Evolutionary conservation across 2,888 invertebrate genomes (phyloP).

Genomic region (Chrysomela aeneicollis): DNA sequence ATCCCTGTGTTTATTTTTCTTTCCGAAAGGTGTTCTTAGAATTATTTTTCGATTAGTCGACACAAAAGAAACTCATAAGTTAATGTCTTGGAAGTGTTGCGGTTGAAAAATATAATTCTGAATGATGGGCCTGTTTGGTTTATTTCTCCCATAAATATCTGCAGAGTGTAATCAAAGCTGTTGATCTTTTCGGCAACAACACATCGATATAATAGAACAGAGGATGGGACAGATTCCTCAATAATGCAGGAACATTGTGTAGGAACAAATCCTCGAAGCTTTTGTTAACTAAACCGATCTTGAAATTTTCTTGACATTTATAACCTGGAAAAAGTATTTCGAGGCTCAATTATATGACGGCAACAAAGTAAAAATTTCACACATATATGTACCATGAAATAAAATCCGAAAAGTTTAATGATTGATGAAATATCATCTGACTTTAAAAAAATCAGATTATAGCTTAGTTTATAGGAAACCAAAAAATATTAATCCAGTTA

Average conservation of each 20-base stretch:
- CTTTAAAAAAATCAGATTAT: too few species aligned
- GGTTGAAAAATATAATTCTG: constrained; percentile 21
- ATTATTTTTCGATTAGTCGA: constrained; percentile 39
- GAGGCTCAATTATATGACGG: not conserved
- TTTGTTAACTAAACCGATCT: not conserved
- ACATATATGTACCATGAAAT: too few species aligned
- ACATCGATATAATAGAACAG: not conserved
- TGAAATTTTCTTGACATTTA: not conserved
- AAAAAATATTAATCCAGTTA: too few species aligned
- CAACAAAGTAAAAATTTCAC: not conserved
- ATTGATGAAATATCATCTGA: too few species aligned
- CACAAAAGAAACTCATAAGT: constrained; percentile 31
- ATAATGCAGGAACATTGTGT: not conserved
- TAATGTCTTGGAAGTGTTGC: constrained; percentile 27
- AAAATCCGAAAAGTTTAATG: too few species aligned
- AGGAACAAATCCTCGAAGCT: not conserved
- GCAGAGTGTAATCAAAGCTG: constrained; percentile 18
- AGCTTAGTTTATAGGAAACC: too few species aligned
- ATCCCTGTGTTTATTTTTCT: constrained; percentile 31
- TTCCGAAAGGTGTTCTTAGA: constrained; percentile 30
- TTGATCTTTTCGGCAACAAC: constrained; percentile 11
- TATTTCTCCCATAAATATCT: constrained; percentile 19
- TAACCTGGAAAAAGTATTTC: not conserved
- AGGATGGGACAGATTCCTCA: not conserved
- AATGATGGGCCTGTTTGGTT: constrained; percentile 21